Evolutionary conservation across 1,140 invertebrate species (phyloP).

Genomic region (Brachionus plicatilis): DNA sequence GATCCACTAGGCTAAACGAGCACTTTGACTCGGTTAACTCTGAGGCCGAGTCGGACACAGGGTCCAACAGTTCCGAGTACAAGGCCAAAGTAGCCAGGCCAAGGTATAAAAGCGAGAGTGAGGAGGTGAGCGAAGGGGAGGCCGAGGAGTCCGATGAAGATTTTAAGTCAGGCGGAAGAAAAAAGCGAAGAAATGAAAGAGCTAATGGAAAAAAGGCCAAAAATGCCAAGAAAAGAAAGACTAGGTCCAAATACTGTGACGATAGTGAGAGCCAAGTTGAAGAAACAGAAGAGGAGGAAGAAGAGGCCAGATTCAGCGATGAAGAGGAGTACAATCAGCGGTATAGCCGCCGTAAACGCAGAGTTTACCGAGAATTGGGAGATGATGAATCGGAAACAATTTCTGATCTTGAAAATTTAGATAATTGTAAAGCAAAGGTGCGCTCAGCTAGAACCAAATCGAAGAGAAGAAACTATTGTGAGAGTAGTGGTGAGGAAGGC

Average conservation of each 20-base stretch:
- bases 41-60: background rate
- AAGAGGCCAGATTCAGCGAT: background rate
- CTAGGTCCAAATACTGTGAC: constrained; percentile 9
- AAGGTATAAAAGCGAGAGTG: background rate
- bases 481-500: background rate
- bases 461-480: background rate
- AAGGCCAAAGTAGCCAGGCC: background rate
- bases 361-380: background rate
- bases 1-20: background rate
- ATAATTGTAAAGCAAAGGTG: background rate
- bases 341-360: background rate
- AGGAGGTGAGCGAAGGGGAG: background rate
- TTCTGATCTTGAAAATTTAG: background rate
- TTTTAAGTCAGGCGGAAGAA: background rate
- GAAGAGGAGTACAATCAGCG: background rate
- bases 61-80: background rate
- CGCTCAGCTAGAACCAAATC: background rate
- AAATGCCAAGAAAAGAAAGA: background rate
- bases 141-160: background rate
- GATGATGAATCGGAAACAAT: background rate
- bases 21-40: background rate
- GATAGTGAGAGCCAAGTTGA: background rate
- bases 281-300: background rate
- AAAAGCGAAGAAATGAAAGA: background rate
- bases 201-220: background rate